A percentile compares a stretch with the other conserved stretches of the same genome.
phyloP scores from a whole-genome alignment of 2,797 vertebrate genomes.

The Bovichtus diacanthus region DNA sequence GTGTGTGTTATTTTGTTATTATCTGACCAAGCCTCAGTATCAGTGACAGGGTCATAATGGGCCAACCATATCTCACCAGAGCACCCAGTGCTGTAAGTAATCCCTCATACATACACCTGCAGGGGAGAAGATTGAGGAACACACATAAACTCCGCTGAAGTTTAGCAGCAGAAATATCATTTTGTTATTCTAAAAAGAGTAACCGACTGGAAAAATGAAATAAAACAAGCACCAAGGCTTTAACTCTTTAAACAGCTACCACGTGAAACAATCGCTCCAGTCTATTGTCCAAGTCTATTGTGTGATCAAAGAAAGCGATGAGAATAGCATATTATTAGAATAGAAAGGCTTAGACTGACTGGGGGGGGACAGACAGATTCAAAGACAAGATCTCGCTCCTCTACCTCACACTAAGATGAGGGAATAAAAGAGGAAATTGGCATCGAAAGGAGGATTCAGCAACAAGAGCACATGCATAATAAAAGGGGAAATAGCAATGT shows the following conservation, averaged over 20 bases:
- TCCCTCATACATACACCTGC: constrained; percentile 64
- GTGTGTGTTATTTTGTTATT: constrained; percentile 12
- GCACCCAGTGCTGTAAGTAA: constrained; percentile 63
- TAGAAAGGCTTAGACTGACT: constrained; percentile 44
- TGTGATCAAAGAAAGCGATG: constrained; percentile 54
- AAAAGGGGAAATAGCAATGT: constrained; percentile 33
- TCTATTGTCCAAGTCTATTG: constrained; percentile 50
- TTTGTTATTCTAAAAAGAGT: constrained; percentile 11
- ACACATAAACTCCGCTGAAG: constrained; percentile 16
- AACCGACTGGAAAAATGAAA: constrained; percentile 9
- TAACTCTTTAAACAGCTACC: constrained; percentile 24
- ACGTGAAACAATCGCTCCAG: constrained; percentile 33
- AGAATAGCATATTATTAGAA: constrained; percentile 64
- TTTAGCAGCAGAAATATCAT: constrained; percentile 32
- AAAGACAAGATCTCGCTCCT: constrained; percentile 49
- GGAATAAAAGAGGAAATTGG: constrained; percentile 52
- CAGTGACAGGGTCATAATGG: constrained; percentile 62
- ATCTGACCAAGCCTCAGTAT: constrained; percentile 48
- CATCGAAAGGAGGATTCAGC: constrained; percentile 30
- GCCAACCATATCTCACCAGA: constrained; percentile 62
- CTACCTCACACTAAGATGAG: constrained; percentile 38
- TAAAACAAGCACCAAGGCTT: constrained; percentile 7
- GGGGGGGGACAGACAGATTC: constrained; percentile 40
- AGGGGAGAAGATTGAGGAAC: constrained; percentile 48
- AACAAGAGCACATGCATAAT: constrained; percentile 28